Percentiles rank a stretch among this genome's conserved stretches.
Evolutionary conservation across 2,113 vertebrate genomes (phyloP).

Genomic region (Ptilorrhoa leucosticta): DNA sequence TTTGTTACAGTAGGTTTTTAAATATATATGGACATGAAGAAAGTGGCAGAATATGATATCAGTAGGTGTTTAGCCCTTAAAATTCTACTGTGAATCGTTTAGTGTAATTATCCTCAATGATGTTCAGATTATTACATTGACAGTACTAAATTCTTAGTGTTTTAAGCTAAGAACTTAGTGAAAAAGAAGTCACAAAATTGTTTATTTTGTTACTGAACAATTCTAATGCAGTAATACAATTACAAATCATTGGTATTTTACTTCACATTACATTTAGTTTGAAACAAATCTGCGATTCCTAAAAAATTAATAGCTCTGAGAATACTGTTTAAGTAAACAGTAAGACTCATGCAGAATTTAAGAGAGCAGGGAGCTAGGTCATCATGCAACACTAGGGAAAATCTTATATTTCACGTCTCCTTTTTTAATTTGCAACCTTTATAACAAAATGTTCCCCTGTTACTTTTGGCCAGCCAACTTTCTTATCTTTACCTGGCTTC

Average conservation of each 20-base stretch:
- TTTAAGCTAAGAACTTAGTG: neutral
- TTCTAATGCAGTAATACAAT: neutral
- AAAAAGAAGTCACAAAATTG: neutral
- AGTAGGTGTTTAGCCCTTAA: neutral
- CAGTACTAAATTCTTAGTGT: neutral
- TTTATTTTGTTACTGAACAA: neutral
- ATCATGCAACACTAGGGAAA: neutral
- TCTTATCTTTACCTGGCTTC: neutral
- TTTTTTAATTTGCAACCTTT: neutral
- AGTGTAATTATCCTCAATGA: neutral
- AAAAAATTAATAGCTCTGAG: neutral
- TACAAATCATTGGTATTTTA: neutral
- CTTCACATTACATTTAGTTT: neutral
- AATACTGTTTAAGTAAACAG: neutral
- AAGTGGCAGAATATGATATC: neutral
- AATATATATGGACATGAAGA: neutral
- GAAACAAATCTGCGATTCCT: neutral
- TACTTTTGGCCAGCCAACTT: neutral
- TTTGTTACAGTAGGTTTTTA: neutral
- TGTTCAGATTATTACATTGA: neutral
- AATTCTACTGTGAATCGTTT: neutral
- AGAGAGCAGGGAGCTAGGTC: neutral
- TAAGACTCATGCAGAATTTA: neutral
- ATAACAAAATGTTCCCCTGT: neutral
- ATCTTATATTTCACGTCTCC: neutral